phyloP scores from a whole-genome alignment of 2,888 invertebrate species.

The Apotomis betuletana region DNA sequence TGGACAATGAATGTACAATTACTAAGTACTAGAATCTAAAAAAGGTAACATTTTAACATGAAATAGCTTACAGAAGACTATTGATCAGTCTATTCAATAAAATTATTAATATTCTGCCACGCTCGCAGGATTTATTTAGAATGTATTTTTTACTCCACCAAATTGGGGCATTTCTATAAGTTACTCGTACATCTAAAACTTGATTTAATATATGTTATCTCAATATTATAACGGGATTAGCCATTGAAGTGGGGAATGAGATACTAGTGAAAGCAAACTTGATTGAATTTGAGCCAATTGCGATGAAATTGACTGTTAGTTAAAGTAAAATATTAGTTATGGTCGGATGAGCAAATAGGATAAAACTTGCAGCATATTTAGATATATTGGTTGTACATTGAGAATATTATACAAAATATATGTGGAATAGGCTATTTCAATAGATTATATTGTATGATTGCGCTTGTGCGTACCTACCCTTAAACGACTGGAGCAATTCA shows the following conservation, averaged over 20 bases:
- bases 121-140: background rate
- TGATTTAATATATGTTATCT: conserved; percentile 13
- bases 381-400: too few species aligned
- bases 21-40: too few species aligned
- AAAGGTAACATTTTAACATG: background rate
- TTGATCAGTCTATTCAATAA: background rate
- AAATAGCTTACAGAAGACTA: background rate
- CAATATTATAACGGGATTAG: background rate
- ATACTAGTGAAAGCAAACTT: background rate
- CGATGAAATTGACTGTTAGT: background rate
- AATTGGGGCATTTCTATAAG: conserved; percentile 16
- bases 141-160: background rate
- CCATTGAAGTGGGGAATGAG: conserved; percentile 10
- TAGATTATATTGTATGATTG: too few species aligned
- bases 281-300: background rate
- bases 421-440: too few species aligned
- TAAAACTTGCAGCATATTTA: too few species aligned
- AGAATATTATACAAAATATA: too few species aligned
- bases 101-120: background rate
- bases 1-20: too few species aligned
- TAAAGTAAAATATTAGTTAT: background rate
- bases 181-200: conserved; percentile 1
- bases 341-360: too few species aligned
- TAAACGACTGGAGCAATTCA: too few species aligned
- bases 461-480: too few species aligned